Base-by-base conservation (phyloP, 1,140 invertebrate genomes). In the Hermetia illucens region DNA sequence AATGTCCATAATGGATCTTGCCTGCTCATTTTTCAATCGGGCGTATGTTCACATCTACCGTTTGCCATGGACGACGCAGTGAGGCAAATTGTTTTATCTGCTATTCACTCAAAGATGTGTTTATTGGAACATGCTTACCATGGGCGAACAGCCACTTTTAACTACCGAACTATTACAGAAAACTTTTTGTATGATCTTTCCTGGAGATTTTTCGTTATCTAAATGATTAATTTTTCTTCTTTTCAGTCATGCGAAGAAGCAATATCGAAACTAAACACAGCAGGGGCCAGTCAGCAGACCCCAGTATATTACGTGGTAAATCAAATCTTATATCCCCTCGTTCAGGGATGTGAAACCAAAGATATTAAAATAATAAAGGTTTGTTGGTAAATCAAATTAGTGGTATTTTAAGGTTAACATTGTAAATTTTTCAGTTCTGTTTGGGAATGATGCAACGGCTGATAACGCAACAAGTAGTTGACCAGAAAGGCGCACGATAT, bases 331-430 rank as follows among this genome's bases (percentile, higher is more conserved):
- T 93, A 94, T 65, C 93, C 94, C n/a, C 70, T 98, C 48, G 85
- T 97, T 34, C 82, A 97, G 68, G 94, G 91, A 53, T 98, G 93
- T 73, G 92, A 97, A 57, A 94, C 91, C 16, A 96, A 94, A 70
- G 91, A 94, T 67, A 72, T 89, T 17, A 96, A 95, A 72, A 83
- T 98, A 47, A 89, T 95, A 25, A 87, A 85, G 72, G 83, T 86
- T 63, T 47, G 43, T 38, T 33, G 41, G 22, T 17, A 13, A 12
- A 13, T 4, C 4, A 4, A 34, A 5, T 17, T 36, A 36, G 3
- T 19, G 3, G 13, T 9, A 38, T 38, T 15, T 34, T 31, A 36
- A 5, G 18, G 6, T 36, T 20, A 15, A 42, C 30, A 39, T 46
- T 25, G 38, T 46, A 50, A 47, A 18, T 70, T 29, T 20, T 27